Percentiles rank a stretch among this genome's conserved stretches.
These are phyloP conservation scores for Theonella swinhoei DNA, from an alignment of 37 sponge, comb jelly and placozoan species.

Conservation along the genomic window DNA sequence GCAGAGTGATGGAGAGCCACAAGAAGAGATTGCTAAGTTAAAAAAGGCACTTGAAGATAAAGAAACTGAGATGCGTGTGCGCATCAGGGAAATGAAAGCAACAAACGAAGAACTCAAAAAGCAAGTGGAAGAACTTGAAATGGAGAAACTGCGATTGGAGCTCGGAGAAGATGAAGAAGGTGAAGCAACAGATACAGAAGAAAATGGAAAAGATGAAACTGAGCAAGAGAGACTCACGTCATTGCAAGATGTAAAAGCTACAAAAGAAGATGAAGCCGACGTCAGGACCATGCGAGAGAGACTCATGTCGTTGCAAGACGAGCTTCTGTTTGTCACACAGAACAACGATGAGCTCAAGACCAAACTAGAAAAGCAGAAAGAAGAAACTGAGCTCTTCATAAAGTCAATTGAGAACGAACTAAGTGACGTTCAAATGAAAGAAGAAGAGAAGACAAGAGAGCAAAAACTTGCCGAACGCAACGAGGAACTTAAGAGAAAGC, in stretches of 20 bases:
- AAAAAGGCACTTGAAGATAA: slow-evolving; percentile 14
- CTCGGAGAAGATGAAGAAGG: slow-evolving; percentile 39
- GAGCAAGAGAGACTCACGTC: background rate
- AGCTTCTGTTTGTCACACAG: background rate
- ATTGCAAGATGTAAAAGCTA: no score
- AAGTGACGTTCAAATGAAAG: background rate
- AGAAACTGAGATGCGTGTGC: slow-evolving; percentile 31
- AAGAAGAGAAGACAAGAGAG: background rate
- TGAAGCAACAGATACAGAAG: background rate
- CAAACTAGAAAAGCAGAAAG: background rate
- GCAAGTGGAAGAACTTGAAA: slow-evolving; percentile 42
- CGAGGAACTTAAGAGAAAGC: slow-evolving; percentile 6
- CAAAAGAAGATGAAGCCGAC: background rate
- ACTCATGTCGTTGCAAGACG: slow-evolving; percentile 13
- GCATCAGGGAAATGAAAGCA: slow-evolving; percentile 36
- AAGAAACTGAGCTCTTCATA: slow-evolving; percentile 8
- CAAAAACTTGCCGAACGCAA: background rate
- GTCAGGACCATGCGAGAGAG: background rate
- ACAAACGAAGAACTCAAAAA: slow-evolving; percentile 34
- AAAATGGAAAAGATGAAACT: background rate
- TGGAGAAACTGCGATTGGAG: slow-evolving; percentile 27
- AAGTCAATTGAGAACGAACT: slow-evolving; percentile 18
- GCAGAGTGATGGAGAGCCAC: background rate
- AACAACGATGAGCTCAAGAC: slow-evolving; percentile 9
- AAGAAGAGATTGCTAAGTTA: slow-evolving; percentile 9